A percentile compares a stretch with the other conserved stretches of the same genome.
phyloP scores from a whole-genome alignment of 1,140 invertebrate species.

The Venturia canescens region DNA sequence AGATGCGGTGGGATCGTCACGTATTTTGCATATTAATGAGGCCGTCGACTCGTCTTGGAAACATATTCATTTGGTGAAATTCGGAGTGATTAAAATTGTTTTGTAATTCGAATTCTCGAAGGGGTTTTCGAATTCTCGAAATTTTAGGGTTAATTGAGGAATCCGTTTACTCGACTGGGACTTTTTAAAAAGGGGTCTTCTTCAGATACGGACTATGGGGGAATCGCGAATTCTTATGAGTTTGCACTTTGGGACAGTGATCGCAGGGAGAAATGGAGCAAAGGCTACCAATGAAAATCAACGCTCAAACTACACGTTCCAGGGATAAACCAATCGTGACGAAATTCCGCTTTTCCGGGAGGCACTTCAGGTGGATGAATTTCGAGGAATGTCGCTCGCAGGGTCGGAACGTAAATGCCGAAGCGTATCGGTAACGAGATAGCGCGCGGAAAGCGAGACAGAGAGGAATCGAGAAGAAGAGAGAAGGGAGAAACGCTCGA shows the following conservation, averaged over 20 bases:
- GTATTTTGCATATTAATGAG: no score
- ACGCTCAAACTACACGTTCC: not conserved
- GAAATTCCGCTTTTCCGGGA: constrained; percentile 29
- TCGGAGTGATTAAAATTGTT: no score
- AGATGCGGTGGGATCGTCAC: not conserved
- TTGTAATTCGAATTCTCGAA: no score
- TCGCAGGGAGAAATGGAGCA: not conserved
- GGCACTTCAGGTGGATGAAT: constrained; percentile 8
- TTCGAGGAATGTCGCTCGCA: not conserved
- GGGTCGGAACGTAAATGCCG: constrained; percentile 35
- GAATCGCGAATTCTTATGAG: no score
- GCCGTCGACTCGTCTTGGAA: no score
- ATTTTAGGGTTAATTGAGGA: no score
- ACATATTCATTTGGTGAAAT: no score
- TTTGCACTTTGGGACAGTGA: no score
- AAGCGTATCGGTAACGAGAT: constrained; percentile 31
- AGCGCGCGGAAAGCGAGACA: not conserved
- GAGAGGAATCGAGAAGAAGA: not conserved
- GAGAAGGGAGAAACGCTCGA: not conserved
- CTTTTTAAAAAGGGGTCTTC: no score
- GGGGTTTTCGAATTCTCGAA: no score
- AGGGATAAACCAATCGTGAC: constrained; percentile 35
- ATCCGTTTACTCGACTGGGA: no score
- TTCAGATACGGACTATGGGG: no score
- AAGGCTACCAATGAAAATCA: not conserved